Base-by-base conservation (phyloP, 2,113 vertebrate species). In the Centropus unirufus region DNA sequence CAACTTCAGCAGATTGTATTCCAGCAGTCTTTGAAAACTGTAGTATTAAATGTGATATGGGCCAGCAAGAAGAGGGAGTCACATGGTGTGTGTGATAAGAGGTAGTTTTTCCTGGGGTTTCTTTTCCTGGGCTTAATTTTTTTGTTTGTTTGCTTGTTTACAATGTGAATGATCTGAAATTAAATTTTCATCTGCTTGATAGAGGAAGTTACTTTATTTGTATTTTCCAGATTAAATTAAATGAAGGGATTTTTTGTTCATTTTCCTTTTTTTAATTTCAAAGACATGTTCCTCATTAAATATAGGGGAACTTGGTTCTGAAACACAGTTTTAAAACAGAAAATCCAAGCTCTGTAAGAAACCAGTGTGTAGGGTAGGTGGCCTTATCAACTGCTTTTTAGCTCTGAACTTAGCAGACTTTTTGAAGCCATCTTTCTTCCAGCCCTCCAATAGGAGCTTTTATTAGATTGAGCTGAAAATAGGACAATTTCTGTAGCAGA, bases 231-330 rank as follows among this genome's bases (percentile, higher is more conserved):
- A 94, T 89, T 77, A 83, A 87, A 64, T 89, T 51, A 85, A 83
- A 34, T 63, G 51, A 83, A 77, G 22, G 22, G 5, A 1, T 4
- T 29, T 0, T 32, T 83, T 85, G 15, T 82, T 96, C 7, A 9
- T 40, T 89, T 94, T 85, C 26, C 40, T 90, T 85, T 89, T 89
- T 91, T 68, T 19, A 89, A 57, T 84, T 89, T 96, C 74, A 78
- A 75, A 91, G 62, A 72, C 7, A 1, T 6, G 52, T 63, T 87
- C 16, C 39, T 89, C 52, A 64, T 92, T 87, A 59, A 63, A 81
- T 89, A 70, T 76, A 74, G 16, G 54, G 52, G 40, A 90, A 64
- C 42, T 76, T 79, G 5, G 14, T 52, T 82, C 69, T 87, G 44
- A 96, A 92, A 84, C 67, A 77, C 5, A 30, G 26, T 81, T 95